These are phyloP conservation scores for Tenthredo scrophulariae DNA, from an alignment of 2,888 invertebrate genomes.

Conservation along the genomic window DNA sequence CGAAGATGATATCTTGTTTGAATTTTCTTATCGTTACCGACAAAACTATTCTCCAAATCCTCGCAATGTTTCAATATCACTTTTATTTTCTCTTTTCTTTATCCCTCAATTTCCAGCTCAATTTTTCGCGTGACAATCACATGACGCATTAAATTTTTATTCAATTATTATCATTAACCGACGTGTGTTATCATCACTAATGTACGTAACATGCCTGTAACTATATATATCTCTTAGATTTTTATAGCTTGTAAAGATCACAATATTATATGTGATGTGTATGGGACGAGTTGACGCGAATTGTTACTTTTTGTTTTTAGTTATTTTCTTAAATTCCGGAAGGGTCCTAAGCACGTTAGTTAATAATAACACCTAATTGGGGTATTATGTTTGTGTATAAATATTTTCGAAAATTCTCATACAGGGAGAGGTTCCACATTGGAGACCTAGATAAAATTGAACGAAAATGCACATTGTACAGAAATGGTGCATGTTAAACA, in stretches of 20 bases:
- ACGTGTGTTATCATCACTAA: not conserved
- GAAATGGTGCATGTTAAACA: conserved; percentile 18
- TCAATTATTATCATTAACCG: not conserved
- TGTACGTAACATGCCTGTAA: conserved; percentile 9
- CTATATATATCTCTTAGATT: not conserved
- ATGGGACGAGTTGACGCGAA: not conserved
- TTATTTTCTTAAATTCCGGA: not conserved
- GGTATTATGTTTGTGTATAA: conserved; percentile 46
- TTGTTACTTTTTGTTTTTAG: not conserved
- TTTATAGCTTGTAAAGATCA: conserved; percentile 6
- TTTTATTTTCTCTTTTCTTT: not conserved
- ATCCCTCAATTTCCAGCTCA: not conserved
- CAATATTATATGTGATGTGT: not conserved
- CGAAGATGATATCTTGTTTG: not conserved
- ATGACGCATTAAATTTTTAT: not conserved
- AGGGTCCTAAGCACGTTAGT: conserved; percentile 35
- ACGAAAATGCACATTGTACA: conserved; percentile 40
- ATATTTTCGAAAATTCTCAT: conserved; percentile 55
- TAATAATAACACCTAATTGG: conserved; percentile 38
- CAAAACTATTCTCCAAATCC: not conserved
- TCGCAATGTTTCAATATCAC: not conserved
- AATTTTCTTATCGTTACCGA: not conserved
- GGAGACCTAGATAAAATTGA: conserved; percentile 39
- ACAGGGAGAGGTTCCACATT: conserved; percentile 59
- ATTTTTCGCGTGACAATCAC: conserved; percentile 25